Percentiles rank a stretch among this genome's conserved stretches.
Conservation (phyloP, 2,113 vertebrate species). For the Hepsetus odoe region DNA sequence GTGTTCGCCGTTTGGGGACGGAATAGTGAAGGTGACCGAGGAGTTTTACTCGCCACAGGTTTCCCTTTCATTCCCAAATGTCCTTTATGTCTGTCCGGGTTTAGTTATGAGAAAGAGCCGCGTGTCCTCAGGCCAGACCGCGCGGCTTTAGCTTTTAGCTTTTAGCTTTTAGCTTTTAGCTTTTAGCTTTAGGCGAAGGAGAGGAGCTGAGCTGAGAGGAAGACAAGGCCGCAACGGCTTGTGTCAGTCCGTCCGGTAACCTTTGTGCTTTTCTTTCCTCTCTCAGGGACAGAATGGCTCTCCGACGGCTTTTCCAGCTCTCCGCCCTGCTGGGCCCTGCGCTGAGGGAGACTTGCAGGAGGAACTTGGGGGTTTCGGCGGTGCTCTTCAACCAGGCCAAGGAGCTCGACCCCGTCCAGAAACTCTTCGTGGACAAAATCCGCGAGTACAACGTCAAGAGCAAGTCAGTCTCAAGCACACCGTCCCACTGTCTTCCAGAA, state of each 20-base stretch:
- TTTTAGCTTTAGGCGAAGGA: not conserved
- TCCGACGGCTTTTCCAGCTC: conserved; percentile 78
- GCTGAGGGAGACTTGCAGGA: conserved; percentile 74
- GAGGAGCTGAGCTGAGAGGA: not conserved
- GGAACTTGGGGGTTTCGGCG: conserved; percentile 91
- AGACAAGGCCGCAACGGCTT: not conserved
- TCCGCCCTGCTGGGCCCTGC: conserved; percentile 79
- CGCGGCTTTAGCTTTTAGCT: too few species aligned
- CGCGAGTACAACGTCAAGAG: conserved; percentile 89
- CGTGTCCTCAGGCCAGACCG: too few species aligned
- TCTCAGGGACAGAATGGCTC: conserved; percentile 78
- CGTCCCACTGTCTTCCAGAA: too few species aligned
- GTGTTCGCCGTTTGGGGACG: not conserved
- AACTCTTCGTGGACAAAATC: conserved; percentile 95
- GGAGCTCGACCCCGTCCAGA: conserved; percentile 92
- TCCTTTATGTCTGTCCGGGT: too few species aligned
- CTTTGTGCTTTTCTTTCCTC: fast-evolving
- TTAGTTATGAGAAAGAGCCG: too few species aligned
- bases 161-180: too few species aligned
- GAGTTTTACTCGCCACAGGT: not conserved
- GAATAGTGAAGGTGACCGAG: not conserved
- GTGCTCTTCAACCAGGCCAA: conserved; percentile 82
- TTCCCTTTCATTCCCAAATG: not conserved
- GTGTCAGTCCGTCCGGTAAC: not conserved
- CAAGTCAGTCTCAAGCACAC: conserved; percentile 81